Evolutionary conservation across 2,113 vertebrate species (phyloP).

Genomic region (Ursus arctos): DNA sequence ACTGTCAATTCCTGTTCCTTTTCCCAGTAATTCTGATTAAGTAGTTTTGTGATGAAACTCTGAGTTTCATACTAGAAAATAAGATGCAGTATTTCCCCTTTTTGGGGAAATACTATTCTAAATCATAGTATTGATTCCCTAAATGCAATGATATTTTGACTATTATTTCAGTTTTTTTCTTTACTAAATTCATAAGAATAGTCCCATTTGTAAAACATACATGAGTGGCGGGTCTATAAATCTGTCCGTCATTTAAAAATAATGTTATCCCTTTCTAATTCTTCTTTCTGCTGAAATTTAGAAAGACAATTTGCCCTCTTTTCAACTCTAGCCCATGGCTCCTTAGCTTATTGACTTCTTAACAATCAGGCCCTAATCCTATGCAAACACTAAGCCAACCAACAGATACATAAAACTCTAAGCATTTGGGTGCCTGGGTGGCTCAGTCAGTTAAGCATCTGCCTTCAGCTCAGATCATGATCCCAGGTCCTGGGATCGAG

Average conservation of each 20-base stretch:
- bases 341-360: background rate
- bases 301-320: background rate
- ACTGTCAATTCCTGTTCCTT: background rate
- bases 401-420: background rate
- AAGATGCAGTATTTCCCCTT: background rate
- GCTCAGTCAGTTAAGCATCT: no score
- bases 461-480: no score
- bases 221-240: background rate
- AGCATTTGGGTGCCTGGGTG: background rate
- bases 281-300: background rate
- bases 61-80: conserved; percentile 1
- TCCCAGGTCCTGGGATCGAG: no score
- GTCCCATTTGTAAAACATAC: background rate
- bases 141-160: background rate
- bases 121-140: background rate
- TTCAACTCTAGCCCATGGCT: background rate
- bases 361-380: background rate
- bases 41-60: background rate
- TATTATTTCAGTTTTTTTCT: conserved; percentile 14
- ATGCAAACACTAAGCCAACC: background rate
- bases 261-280: background rate
- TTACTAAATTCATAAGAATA: background rate
- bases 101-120: background rate
- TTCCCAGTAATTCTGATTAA: background rate
- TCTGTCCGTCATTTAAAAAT: background rate